Conservation (phyloP, 2,888 invertebrate species). For the Embidobia sp. region DNA sequence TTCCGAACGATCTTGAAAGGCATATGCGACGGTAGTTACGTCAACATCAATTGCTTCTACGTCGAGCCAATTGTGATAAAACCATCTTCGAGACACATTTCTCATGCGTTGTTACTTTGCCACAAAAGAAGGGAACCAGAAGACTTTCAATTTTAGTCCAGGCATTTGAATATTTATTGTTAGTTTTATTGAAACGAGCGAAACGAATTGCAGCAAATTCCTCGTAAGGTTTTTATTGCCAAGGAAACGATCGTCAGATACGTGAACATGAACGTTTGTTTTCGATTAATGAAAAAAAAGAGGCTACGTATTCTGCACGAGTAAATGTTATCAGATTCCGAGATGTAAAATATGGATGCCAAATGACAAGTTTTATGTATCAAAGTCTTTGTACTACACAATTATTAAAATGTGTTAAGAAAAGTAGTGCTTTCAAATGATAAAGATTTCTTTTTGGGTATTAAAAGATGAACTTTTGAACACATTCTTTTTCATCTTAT, state of each 20-base stretch:
- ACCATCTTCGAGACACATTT: conserved; percentile 9
- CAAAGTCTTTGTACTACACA: too few relatives aligned
- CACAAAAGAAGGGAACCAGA: background rate
- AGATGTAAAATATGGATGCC: too few relatives aligned
- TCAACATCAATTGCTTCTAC: conserved; percentile 46
- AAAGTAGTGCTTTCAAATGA: too few relatives aligned
- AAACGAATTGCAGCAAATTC: conserved; percentile 4
- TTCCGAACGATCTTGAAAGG: conserved; percentile 37
- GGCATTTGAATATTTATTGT: conserved; percentile 11
- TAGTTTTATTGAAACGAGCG: background rate
- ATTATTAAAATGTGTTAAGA: too few relatives aligned
- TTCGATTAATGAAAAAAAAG: background rate
- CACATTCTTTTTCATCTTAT: too few relatives aligned
- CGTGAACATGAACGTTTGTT: background rate
- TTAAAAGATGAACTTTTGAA: too few relatives aligned
- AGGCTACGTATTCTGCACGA: background rate
- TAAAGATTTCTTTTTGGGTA: too few relatives aligned
- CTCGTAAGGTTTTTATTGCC: background rate
- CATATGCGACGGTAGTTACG: conserved; percentile 48
- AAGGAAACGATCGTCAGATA: background rate
- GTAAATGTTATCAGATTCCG: background rate
- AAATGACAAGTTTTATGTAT: too few relatives aligned
- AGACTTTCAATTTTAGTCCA: conserved; percentile 7
- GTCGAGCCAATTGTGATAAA: conserved; percentile 48
- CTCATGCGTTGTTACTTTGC: conserved; percentile 8